These are phyloP conservation scores for Ctenomys sociabilis DNA, from an alignment of 2,113 vertebrate genomes.

Conservation along the genomic window DNA sequence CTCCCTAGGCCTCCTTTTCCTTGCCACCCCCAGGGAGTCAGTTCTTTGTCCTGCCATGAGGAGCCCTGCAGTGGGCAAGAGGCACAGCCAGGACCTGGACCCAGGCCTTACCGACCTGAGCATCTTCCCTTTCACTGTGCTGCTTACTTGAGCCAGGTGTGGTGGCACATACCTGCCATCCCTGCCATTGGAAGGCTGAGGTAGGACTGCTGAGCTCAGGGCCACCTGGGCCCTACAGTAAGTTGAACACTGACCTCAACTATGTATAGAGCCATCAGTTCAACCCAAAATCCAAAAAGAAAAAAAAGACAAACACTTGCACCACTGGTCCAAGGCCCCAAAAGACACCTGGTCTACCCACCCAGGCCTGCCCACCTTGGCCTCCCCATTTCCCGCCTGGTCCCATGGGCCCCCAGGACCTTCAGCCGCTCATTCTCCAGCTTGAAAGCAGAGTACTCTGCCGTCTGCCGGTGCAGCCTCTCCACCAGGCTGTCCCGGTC, in stretches of 20 bases:
- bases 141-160: not conserved
- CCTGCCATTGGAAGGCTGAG: not conserved
- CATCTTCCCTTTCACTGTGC: not conserved
- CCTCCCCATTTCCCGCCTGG: not conserved
- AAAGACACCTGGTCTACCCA: not conserved
- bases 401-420: conserved; percentile 79
- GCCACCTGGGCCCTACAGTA: not conserved
- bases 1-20: not conserved
- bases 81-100: not conserved
- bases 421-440: conserved; percentile 93
- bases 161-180: not conserved
- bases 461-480: conserved; percentile 87
- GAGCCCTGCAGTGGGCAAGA: not conserved
- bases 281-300: not conserved
- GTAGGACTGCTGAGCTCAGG: not conserved
- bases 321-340: not conserved
- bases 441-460: conserved; percentile 86
- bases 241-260: not conserved
- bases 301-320: not conserved
- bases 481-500: conserved; percentile 88
- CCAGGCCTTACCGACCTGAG: not conserved
- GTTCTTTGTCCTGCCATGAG: accelerated
- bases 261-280: not conserved
- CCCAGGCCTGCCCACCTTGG: not conserved
- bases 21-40: not conserved